Conservation (phyloP, 1,140 invertebrate genomes). For the Dolichoris vasculosae region DNA sequence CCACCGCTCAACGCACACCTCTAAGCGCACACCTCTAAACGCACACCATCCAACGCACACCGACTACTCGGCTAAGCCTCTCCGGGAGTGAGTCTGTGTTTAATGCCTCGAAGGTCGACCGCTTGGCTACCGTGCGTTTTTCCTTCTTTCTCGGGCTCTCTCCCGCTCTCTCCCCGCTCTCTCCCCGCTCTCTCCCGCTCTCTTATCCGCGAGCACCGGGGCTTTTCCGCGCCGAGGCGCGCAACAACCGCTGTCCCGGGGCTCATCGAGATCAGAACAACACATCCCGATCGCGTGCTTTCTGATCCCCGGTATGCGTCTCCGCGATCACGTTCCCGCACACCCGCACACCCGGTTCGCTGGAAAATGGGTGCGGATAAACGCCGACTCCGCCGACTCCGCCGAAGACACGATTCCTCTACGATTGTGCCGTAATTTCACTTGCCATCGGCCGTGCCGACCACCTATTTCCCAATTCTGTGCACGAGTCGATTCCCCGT, state of each 20-base stretch:
- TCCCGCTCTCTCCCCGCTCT: background rate
- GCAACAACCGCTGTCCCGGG: too few relatives aligned
- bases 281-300: too few relatives aligned
- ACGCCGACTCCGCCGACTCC: too few relatives aligned
- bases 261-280: too few relatives aligned
- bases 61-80: background rate
- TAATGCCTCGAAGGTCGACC: slow-evolving; percentile 67
- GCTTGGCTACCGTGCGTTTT: slow-evolving; percentile 51
- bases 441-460: too few relatives aligned
- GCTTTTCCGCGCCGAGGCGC: background rate
- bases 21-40: background rate
- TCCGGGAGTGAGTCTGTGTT: slow-evolving; percentile 1
- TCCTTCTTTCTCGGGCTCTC: slow-evolving; percentile 56
- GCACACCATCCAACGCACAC: background rate
- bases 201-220: background rate
- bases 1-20: background rate
- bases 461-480: background rate
- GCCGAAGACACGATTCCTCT: too few relatives aligned
- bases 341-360: too few relatives aligned
- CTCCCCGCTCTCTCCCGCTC: background rate
- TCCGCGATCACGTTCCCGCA: too few relatives aligned
- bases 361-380: background rate
- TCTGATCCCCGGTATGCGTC: too few relatives aligned
- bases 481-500: too few relatives aligned
- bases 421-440: too few relatives aligned